Evolutionary conservation across 1,140 invertebrate genomes (phyloP).

Genomic region (Pachypeltis micranthus): DNA sequence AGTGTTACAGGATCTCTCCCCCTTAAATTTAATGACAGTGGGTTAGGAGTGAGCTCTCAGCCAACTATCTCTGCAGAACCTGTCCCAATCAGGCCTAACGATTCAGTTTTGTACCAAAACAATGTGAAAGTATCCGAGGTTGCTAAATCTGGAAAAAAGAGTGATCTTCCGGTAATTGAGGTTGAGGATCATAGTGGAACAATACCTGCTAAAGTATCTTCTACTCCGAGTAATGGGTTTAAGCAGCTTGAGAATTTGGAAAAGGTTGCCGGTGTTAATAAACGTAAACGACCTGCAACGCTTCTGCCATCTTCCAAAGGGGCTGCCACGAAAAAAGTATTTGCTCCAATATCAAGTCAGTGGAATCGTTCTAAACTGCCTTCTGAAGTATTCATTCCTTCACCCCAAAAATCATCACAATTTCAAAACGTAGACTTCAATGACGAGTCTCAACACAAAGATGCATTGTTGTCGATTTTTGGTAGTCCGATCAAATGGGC

Average conservation of each 20-base stretch:
- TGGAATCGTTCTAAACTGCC: neutral
- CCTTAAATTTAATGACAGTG: neutral
- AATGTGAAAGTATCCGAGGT: neutral
- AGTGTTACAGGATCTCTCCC: too few relatives aligned
- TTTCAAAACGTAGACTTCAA: neutral
- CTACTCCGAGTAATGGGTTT: neutral
- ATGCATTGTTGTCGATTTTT: slow-evolving; percentile 10
- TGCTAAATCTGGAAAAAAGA: too few relatives aligned
- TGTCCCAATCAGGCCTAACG: neutral
- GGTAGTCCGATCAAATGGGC: slow-evolving; percentile 20
- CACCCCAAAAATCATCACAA: neutral
- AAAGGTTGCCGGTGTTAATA: neutral
- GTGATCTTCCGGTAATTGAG: too few relatives aligned
- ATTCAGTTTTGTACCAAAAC: neutral
- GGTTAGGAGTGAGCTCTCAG: neutral
- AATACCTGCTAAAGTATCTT: neutral
- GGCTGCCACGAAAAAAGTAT: neutral
- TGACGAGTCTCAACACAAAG: neutral
- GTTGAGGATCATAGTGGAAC: too few relatives aligned
- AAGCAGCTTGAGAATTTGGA: neutral
- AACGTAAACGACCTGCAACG: neutral
- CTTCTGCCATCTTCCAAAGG: neutral
- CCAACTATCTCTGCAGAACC: neutral
- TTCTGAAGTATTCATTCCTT: neutral
- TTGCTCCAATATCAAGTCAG: neutral